Percentiles rank a stretch among this genome's conserved stretches.
phyloP scores from a whole-genome alignment of 2,113 vertebrate genomes.

The Prinia subflava region DNA sequence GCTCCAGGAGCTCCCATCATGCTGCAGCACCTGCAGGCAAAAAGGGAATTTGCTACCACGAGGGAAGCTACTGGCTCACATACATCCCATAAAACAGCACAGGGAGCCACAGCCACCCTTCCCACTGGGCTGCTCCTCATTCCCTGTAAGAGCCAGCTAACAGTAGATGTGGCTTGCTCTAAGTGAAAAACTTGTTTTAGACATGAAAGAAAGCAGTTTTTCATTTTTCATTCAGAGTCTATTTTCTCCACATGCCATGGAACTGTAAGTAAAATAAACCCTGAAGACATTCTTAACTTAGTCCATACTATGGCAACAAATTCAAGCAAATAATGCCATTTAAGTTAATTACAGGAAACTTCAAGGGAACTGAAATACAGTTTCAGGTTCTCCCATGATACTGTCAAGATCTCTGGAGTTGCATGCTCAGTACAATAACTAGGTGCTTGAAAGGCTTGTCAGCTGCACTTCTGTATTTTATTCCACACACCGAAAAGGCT shows the following conservation, averaged over 20 bases:
- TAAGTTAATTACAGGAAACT: slow-evolving; percentile 34
- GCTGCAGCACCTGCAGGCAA: neutral
- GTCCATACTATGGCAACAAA: neutral
- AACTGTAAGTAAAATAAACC: slow-evolving; percentile 18
- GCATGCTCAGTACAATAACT: neutral
- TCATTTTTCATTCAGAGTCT: neutral
- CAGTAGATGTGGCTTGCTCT: neutral
- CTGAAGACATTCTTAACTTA: neutral
- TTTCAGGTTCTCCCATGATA: neutral
- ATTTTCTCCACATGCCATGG: neutral
- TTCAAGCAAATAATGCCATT: neutral
- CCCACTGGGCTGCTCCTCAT: neutral
- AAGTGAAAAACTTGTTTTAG: neutral
- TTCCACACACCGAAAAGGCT: neutral
- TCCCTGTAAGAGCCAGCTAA: neutral
- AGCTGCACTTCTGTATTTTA: neutral
- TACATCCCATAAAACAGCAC: accelerated
- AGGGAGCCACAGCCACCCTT: neutral
- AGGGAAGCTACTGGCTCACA: neutral
- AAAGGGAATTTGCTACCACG: neutral
- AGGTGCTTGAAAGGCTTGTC: neutral
- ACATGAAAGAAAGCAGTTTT: neutral
- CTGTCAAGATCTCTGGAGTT: neutral
- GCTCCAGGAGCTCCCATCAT: neutral
- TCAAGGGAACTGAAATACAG: slow-evolving; percentile 1